Conservation (phyloP, 92 coral and sea anemone species). For the Hydrozoanthus gracilis region DNA sequence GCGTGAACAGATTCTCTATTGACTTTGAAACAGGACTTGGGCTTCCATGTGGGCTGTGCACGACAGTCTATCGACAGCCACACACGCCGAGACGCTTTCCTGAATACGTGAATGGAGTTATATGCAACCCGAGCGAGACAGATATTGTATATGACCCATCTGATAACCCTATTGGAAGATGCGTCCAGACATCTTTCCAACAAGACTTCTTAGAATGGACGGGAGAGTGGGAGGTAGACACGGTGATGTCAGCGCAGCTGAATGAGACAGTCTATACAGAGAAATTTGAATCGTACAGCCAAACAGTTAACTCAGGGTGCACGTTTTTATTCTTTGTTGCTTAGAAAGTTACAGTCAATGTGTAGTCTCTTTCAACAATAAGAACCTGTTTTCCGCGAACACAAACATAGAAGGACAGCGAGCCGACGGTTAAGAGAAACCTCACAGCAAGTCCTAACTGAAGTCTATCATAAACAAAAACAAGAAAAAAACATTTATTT, state of each 20-base stretch:
- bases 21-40: conserved; percentile 16
- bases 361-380: too few relatives aligned
- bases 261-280: neutral
- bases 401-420: too few relatives aligned
- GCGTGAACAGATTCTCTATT: neutral
- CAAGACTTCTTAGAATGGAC: conserved; percentile 32
- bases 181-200: conserved; percentile 4
- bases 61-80: conserved; percentile 16
- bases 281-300: neutral
- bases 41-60: conserved; percentile 27
- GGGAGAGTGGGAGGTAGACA: conserved; percentile 30
- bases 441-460: too few relatives aligned
- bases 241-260: neutral
- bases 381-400: too few relatives aligned
- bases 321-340: neutral
- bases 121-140: conserved; percentile 34
- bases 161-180: neutral
- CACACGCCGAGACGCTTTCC: conserved; percentile 6
- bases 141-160: neutral
- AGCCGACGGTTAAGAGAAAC: too few relatives aligned
- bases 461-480: too few relatives aligned
- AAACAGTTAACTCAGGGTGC: conserved; percentile 21
- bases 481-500: too few relatives aligned
- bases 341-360: neutral
- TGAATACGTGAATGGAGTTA: conserved; percentile 11